Conservation (phyloP, 2,113 vertebrate species). For the Ptilorrhoa leucosticta region DNA sequence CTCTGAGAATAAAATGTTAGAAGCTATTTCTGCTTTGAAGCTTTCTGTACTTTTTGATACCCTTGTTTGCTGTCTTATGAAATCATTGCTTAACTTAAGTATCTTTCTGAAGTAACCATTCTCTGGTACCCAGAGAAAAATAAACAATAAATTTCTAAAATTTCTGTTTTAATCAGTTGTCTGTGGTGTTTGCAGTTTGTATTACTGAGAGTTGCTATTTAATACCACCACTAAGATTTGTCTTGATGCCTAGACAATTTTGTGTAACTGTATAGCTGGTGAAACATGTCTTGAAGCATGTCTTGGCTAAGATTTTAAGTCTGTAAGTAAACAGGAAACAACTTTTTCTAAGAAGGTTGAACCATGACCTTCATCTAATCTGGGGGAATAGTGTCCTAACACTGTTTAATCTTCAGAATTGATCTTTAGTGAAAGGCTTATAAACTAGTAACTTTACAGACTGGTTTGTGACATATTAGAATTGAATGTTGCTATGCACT, state of each 20-base stretch:
- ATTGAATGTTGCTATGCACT: not conserved
- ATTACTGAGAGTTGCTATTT: not conserved
- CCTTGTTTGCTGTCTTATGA: not conserved
- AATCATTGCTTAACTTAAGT: not conserved
- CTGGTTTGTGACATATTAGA: not conserved
- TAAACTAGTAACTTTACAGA: not conserved
- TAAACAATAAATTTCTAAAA: not conserved
- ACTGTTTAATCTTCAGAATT: not conserved
- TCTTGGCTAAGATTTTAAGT: not conserved
- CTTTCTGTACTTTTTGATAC: not conserved
- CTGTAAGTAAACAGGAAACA: slow-evolving; percentile 9
- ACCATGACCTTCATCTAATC: not conserved
- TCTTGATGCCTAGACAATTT: not conserved
- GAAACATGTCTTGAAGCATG: not conserved
- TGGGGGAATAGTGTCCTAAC: not conserved
- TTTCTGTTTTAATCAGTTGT: not conserved
- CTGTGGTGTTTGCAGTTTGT: not conserved
- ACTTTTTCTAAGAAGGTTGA: slow-evolving; percentile 2
- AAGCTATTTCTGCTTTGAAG: not conserved
- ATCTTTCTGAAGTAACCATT: not conserved
- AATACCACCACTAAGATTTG: not conserved
- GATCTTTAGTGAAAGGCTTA: not conserved
- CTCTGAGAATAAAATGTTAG: not conserved
- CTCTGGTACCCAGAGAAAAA: not conserved
- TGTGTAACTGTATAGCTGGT: not conserved